Conservation (phyloP, 2,797 vertebrate genomes). For the Arctocebus calabarensis region DNA sequence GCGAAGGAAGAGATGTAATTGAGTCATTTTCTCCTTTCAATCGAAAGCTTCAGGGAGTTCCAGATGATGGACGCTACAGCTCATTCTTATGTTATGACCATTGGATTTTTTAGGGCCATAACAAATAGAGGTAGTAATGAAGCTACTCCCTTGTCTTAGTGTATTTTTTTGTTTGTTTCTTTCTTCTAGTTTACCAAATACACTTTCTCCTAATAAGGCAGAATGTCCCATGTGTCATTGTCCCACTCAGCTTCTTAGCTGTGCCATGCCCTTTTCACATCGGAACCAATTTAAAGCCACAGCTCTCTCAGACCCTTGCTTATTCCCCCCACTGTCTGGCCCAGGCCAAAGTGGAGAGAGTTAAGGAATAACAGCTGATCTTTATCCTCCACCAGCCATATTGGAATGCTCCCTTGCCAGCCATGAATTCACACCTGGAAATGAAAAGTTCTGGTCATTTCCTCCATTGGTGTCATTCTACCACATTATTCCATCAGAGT, state of each 20-base stretch:
- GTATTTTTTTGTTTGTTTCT: neutral
- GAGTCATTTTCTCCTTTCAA: neutral
- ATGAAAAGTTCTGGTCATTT: constrained; percentile 17
- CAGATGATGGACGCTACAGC: neutral
- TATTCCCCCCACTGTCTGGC: neutral
- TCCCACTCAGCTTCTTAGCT: neutral
- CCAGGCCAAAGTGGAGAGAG: neutral
- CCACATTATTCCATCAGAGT: neutral
- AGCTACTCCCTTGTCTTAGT: neutral
- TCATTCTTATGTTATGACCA: neutral
- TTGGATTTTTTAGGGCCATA: neutral
- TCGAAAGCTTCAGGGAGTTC: neutral
- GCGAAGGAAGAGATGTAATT: neutral
- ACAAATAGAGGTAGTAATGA: neutral
- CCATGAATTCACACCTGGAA: neutral
- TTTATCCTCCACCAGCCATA: neutral
- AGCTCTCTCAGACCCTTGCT: neutral
- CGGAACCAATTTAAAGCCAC: neutral
- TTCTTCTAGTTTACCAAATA: neutral
- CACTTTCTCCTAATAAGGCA: neutral
- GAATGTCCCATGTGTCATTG: neutral
- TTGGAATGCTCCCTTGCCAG: neutral
- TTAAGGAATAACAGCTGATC: neutral
- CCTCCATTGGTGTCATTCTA: neutral
- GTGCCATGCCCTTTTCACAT: rapidly evolving